Evolutionary conservation across 2,888 invertebrate species (phyloP).

Genomic region (Zygaena filipendulae): DNA sequence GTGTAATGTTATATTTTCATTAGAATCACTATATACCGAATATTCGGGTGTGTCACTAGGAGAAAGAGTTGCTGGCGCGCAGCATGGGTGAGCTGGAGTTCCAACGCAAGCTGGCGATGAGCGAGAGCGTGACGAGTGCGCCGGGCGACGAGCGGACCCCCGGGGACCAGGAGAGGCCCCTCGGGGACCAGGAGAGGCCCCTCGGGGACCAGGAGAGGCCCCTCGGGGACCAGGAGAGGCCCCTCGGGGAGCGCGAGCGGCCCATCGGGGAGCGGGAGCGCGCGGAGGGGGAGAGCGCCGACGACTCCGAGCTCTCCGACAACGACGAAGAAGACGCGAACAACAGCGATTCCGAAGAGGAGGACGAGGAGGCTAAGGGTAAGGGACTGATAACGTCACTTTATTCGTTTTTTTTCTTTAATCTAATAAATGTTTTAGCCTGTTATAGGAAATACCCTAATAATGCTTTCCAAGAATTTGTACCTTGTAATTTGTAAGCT

Average conservation of each 20-base stretch:
- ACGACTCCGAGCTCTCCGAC: conserved; percentile 66
- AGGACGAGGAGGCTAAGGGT: conserved; percentile 72
- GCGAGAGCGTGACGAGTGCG: conserved; percentile 34
- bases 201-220: conserved; percentile 63
- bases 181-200: conserved; percentile 20
- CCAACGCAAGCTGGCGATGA: conserved; percentile 54
- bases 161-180: conserved; percentile 21
- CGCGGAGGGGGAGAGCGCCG: conserved; percentile 66
- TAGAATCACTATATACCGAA: too few species aligned
- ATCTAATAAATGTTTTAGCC: too few species aligned
- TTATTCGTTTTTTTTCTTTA: too few species aligned
- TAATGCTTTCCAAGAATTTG: too few species aligned
- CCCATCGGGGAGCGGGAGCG: conserved; percentile 62
- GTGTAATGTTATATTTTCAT: too few species aligned
- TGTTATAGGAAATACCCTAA: too few species aligned
- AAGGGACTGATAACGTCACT: too few species aligned
- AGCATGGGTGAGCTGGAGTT: conserved; percentile 62
- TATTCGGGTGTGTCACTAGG: too few species aligned
- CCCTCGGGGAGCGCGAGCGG: conserved; percentile 16
- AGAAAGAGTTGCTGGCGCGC: conserved; percentile 55
- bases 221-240: conserved; percentile 22
- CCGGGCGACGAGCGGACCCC: too few species aligned
- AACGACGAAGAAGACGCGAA: conserved; percentile 67
- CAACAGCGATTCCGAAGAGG: conserved; percentile 66
- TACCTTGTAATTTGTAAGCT: too few species aligned